Evolutionary conservation across 2,888 invertebrate genomes (phyloP), one percentile per base, ranked within the genome.

Genomic region (Thera britannica): DNA sequence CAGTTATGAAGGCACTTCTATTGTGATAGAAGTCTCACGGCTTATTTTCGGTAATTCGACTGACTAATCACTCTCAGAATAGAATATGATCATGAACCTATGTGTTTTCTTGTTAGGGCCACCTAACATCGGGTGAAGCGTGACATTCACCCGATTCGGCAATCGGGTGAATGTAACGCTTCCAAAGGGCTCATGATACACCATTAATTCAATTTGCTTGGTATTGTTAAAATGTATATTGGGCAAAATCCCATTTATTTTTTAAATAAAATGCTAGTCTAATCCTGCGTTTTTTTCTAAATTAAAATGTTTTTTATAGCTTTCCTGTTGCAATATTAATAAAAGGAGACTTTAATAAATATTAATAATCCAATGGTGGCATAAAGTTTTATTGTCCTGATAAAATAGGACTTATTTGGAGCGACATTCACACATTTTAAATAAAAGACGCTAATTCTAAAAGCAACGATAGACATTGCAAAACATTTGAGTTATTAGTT

Each of bases 11-110:
- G 11, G 54, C 48, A 54, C 54, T 58, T 64, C 23, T 58, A 54
- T 64, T 64, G 58, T 64, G 54, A 2, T 38, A 64, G 35, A 44
- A 46, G 12, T 64, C 58, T 12, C 64, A 64, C 58, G 58, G 36
- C 38, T 12, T 64, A 41, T 41, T 41, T 64, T 64, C 44, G 58
- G 64, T 58, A 1, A 56, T 49, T 38, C 48, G 11, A 36, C 38
- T n/a, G 59, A 23, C 8, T 11, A 38, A 51, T 51, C 57, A 23
- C 23, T 48, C 36, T 52, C 36, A 58, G 12, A 58, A 51, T 52
- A 41, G 3, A 38, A 38, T 41, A 41, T 41, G 7, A 7, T 54
- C 54, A 11, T 51, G 8, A 48, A 9, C 48, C 7, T 48, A 2
- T 2, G 48, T 51, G 7, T 51, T 23, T n/a, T 49, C 49, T 12